Conservation (phyloP, 2,113 vertebrate genomes). For the Datnioides undecimradiatus region DNA sequence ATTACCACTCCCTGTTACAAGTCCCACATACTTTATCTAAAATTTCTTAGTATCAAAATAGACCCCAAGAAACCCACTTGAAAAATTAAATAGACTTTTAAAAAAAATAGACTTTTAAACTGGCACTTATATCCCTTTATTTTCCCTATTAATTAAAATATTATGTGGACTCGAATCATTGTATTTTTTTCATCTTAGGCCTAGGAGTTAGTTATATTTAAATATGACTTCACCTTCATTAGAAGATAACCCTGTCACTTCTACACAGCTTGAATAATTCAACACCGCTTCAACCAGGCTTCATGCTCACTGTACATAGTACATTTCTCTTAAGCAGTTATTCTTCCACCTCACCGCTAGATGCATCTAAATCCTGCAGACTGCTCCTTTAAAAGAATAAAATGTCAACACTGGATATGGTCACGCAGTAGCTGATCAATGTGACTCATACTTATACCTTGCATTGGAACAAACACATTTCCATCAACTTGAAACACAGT, state of each 20-base stretch:
- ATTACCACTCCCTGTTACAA: too few species aligned
- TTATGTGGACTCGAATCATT: neutral
- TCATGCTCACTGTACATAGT: neutral
- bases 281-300: neutral
- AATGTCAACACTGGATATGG: neutral
- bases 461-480: conserved; percentile 4
- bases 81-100: too few species aligned
- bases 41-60: too few species aligned
- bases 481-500: neutral
- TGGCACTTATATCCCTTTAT: too few species aligned
- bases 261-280: conserved; percentile 15
- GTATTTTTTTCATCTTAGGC: neutral
- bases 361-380: too few species aligned
- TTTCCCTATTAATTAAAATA: neutral
- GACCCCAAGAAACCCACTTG: too few species aligned
- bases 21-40: too few species aligned
- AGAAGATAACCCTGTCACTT: neutral
- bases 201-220: too few species aligned
- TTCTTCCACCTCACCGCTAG: too few species aligned
- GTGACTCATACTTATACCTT: neutral
- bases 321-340: too few species aligned
- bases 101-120: too few species aligned
- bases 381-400: too few species aligned
- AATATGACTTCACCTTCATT: neutral
- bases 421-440: neutral